phyloP scores from a whole-genome alignment of 2,113 vertebrate species.

The Aptenodytes patagonicus region DNA sequence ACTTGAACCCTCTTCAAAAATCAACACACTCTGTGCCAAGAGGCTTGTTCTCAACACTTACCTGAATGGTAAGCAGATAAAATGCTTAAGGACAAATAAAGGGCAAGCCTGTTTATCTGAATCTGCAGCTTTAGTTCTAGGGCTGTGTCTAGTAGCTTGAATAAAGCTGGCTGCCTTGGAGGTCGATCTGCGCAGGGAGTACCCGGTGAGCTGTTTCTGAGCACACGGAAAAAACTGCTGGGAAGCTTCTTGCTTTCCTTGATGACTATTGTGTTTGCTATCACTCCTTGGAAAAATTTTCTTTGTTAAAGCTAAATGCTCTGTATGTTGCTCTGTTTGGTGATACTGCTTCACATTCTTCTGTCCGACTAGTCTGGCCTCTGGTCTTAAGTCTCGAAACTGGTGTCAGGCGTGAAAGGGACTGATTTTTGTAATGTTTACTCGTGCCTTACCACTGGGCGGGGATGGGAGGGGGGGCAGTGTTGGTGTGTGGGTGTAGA shows the following conservation, averaged over 20 bases:
- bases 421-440: not conserved
- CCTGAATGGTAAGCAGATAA: not conserved
- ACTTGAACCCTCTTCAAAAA: not conserved
- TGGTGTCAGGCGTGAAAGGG: not conserved
- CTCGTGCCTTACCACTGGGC: not conserved
- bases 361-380: accelerated
- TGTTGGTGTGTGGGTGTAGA: not conserved
- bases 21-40: not conserved
- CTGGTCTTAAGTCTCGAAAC: not conserved
- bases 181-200: not conserved
- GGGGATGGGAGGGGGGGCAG: accelerated
- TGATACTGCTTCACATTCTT: not conserved
- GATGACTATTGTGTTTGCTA: accelerated
- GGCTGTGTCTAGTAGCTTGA: not conserved
- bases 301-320: not conserved
- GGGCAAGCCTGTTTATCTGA: not conserved
- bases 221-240: not conserved
- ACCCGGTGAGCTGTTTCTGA: not conserved
- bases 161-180: not conserved
- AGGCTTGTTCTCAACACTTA: not conserved
- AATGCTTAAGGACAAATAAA: not conserved
- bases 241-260: not conserved
- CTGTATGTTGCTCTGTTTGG: not conserved
- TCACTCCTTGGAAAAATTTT: not conserved
- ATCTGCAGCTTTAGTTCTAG: not conserved